These are phyloP conservation scores for Melinopterus prodromus DNA, from an alignment of 2,888 invertebrate species.

Conservation along the genomic window DNA sequence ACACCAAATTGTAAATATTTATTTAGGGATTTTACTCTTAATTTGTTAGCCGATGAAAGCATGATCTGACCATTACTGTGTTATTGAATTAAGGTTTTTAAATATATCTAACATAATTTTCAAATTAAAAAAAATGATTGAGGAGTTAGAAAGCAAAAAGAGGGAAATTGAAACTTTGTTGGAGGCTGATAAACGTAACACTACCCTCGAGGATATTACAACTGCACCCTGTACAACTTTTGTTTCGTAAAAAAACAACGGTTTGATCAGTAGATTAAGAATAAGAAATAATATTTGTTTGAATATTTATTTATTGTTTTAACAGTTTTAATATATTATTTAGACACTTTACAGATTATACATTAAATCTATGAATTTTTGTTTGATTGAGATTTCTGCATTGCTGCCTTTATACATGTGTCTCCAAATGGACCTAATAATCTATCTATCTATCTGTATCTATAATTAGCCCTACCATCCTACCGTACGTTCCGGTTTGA, in stretches of 20 bases:
- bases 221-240: constrained; percentile 35
- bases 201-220: constrained; percentile 30
- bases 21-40: too few relatives aligned
- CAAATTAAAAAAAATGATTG: constrained; percentile 33
- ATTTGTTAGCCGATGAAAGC: constrained; percentile 40
- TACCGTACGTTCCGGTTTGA: too few relatives aligned
- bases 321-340: too few relatives aligned
- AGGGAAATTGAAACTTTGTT: constrained; percentile 30
- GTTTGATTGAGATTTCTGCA: too few relatives aligned
- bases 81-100: not conserved
- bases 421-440: too few relatives aligned
- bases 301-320: constrained; percentile 7
- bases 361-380: not conserved
- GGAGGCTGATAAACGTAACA: constrained; percentile 34
- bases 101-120: constrained; percentile 19
- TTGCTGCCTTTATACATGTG: too few relatives aligned
- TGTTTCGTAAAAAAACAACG: constrained; percentile 35
- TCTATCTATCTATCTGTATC: too few relatives aligned
- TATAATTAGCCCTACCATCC: too few relatives aligned
- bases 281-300: constrained; percentile 32
- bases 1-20: too few relatives aligned
- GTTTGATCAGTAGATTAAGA: constrained; percentile 35
- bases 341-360: not conserved
- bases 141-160: constrained; percentile 32
- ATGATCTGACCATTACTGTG: constrained; percentile 26